Base-by-base conservation (phyloP, 2,113 vertebrate genomes). In the Perccottus glenii region DNA sequence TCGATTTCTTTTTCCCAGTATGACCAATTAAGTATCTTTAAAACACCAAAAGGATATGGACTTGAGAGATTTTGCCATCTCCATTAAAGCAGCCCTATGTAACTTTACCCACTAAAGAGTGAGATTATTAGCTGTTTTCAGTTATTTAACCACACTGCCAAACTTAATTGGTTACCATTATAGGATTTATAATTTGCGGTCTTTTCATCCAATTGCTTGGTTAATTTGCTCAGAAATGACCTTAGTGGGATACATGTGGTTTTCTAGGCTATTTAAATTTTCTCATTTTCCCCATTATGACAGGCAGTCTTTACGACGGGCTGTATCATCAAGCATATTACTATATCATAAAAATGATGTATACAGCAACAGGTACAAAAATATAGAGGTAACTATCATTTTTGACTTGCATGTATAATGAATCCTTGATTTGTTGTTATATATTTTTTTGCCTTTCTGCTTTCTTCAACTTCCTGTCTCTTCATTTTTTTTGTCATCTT, bases 111-210 rank as follows among this genome's bases (percentile, higher is more conserved):
- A 27, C 19, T 27, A 27, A 27, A 27, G 19, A 27, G 19, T 27
- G 19, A 27, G 19, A 56, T 45, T 9, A 62, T 67, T 60, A 68
- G 61, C 43, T 57, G 50, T 43, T 65, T 80, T 80, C 42, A 64
- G 47, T 77, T 63, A 56, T 80, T 75, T 61, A 52, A 64, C 68
- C 58, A 55, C 16, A 12, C 36, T 72, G 10, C 16, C 8, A 19
- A 73, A 64, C 65, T 80, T 77, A 84, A 81, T 80, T 67, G 60
- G 67, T 77, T 78, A 69, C 70, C 78, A 80, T 83, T 71, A 77
- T 57, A 51, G 65, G 68, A 73, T 80, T 59, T 58, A 52, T 76
- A 60, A 79, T 73, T 74, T 71, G 60, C 52, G 69, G 81, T 75
- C 60, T 80, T 77, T 75, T 48, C 63, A 14, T 67, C 80, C 60